phyloP scores from a whole-genome alignment of 2,888 invertebrate genomes.

The Noctua fimbriata region DNA sequence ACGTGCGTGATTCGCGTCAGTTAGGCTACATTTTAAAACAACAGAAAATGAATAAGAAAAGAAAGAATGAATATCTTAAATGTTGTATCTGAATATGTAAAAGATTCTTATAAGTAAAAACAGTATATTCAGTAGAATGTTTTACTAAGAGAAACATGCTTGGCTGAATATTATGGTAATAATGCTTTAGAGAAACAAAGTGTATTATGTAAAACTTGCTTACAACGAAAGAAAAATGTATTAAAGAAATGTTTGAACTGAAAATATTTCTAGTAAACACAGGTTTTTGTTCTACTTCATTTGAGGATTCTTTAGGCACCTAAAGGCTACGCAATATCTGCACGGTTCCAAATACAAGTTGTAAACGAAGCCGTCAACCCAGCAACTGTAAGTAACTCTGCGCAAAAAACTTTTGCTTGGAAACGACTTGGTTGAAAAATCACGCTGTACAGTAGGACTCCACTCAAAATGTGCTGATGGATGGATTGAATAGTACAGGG shows the following conservation, averaged over 20 bases:
- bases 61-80: not conserved
- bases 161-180: constrained; percentile 35
- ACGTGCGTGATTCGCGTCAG: not conserved
- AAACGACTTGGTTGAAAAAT: no score
- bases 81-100: constrained; percentile 12
- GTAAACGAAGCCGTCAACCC: not conserved
- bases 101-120: constrained; percentile 5
- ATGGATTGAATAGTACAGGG: no score
- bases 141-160: not conserved
- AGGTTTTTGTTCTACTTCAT: not conserved
- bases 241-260: constrained; percentile 6
- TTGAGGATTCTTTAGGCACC: not conserved
- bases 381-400: no score
- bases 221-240: not conserved
- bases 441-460: no score
- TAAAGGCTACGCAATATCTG: not conserved
- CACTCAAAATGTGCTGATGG: no score
- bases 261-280: not conserved
- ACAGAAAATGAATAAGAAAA: constrained; percentile 4
- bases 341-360: not conserved
- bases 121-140: constrained; percentile 17
- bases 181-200: constrained; percentile 18
- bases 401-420: no score
- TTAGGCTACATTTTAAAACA: not conserved
- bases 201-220: not conserved